phyloP scores from a whole-genome alignment of 2,888 invertebrate species.

The Dinocampus coccinellae region DNA sequence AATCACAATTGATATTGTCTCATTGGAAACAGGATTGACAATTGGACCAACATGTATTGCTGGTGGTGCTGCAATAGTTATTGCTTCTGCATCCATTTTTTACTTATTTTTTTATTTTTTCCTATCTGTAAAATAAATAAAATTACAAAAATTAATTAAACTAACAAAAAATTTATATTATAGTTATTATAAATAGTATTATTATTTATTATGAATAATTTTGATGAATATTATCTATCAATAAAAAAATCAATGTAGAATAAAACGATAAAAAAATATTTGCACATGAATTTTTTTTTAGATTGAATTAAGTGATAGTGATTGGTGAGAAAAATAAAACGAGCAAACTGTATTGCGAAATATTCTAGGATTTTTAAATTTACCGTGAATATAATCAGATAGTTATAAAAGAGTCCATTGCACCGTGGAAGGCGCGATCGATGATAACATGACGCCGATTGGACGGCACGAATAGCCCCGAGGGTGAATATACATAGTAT shows the following conservation, averaged over 20 bases:
- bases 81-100: slow-evolving; percentile 49
- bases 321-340: background rate
- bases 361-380: background rate
- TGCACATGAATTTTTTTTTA: too few species aligned
- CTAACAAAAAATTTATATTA: too few species aligned
- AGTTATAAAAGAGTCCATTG: slow-evolving; percentile 35
- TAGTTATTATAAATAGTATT: too few species aligned
- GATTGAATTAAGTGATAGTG: background rate
- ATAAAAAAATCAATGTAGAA: too few species aligned
- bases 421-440: slow-evolving; percentile 35
- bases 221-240: too few species aligned
- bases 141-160: background rate
- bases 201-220: too few species aligned
- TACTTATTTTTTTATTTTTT: background rate
- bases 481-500: background rate
- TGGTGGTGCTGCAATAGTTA: slow-evolving; percentile 57
- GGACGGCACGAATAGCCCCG: slow-evolving; percentile 33
- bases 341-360: background rate
- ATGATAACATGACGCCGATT: slow-evolving; percentile 36
- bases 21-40: slow-evolving; percentile 57
- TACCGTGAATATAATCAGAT: slow-evolving; percentile 29
- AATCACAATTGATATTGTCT: slow-evolving; percentile 61
- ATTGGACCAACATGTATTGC: slow-evolving; percentile 62
- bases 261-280: too few species aligned
- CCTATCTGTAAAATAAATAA: background rate